A percentile compares a stretch with the other conserved stretches of the same genome.
These are phyloP conservation scores for Glossosoma conforme DNA, from an alignment of 1,140 invertebrate species.

Conservation along the genomic window DNA sequence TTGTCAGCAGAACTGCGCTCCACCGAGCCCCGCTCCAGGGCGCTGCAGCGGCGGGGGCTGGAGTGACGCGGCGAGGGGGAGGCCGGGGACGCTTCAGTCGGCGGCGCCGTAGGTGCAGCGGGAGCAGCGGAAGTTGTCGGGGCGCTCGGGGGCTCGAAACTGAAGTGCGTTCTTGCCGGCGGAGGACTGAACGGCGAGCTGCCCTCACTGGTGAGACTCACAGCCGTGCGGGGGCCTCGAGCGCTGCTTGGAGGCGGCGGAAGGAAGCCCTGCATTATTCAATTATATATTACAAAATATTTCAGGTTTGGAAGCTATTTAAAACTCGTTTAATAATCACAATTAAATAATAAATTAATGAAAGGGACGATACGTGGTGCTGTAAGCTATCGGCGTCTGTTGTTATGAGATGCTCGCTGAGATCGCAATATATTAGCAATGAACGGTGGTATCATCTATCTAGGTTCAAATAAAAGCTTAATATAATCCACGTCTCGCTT, in stretches of 20 bases:
- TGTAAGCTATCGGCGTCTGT: no score
- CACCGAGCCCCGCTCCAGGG: constrained; percentile 9
- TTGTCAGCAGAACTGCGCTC: constrained; percentile 15
- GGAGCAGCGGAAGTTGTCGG: constrained; percentile 36
- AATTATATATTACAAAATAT: no score
- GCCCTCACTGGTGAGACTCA: constrained; percentile 20
- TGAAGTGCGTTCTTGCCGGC: constrained; percentile 40
- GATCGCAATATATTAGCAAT: no score
- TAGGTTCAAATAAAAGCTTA: no score
- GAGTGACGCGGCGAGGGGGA: constrained; percentile 36
- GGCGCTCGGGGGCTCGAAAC: constrained; percentile 35
- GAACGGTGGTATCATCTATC: no score
- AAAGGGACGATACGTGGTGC: no score
- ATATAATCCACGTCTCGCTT: no score
- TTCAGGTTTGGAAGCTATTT: no score
- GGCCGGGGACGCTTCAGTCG: constrained; percentile 45
- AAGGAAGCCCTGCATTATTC: constrained; percentile 51
- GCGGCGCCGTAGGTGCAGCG: constrained; percentile 39
- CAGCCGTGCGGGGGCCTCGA: constrained; percentile 33
- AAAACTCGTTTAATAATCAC: no score
- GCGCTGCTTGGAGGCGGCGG: constrained; percentile 55
- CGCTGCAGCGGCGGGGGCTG: constrained; percentile 35
- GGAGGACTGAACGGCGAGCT: constrained; percentile 31
- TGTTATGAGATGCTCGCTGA: no score
- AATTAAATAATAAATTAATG: no score